Evolutionary conservation across 2,797 vertebrate species (phyloP).

Genomic region (Alfaro cultratus): DNA sequence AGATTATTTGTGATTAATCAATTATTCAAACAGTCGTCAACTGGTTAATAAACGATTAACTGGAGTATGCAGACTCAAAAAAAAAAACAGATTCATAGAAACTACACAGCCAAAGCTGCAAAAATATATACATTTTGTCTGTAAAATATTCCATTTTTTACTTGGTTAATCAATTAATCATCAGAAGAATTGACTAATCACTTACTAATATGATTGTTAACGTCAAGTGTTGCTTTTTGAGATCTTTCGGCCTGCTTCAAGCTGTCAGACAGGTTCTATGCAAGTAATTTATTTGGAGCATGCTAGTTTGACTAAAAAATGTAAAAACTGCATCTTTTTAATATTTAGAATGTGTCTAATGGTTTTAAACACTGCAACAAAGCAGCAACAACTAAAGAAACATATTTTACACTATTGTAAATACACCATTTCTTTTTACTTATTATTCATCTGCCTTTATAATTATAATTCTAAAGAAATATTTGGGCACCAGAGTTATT

Average conservation of each 20-base stretch:
- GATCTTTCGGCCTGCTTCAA: not conserved
- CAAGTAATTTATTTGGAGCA: not conserved
- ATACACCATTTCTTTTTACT: not conserved
- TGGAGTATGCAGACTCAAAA: no score
- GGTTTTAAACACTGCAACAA: no score
- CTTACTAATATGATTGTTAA: not conserved
- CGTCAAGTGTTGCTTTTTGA: not conserved
- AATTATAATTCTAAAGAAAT: not conserved
- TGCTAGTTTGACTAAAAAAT: not conserved
- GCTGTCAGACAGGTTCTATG: not conserved
- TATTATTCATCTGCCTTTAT: not conserved
- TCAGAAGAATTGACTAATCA: no score
- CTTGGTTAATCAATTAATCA: no score
- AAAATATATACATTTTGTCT: no score
- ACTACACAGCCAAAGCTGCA: no score
- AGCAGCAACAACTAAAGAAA: not conserved
- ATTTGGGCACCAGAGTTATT: not conserved
- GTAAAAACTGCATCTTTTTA: not conserved
- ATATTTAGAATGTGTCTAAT: no score
- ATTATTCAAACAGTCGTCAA: no score
- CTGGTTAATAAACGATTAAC: no score
- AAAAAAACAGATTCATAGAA: no score
- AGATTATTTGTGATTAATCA: no score
- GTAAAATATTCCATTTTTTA: no score
- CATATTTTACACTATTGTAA: not conserved